Evolutionary conservation across 2,888 invertebrate genomes (phyloP).

Genomic region (Athetis lepigone): DNA sequence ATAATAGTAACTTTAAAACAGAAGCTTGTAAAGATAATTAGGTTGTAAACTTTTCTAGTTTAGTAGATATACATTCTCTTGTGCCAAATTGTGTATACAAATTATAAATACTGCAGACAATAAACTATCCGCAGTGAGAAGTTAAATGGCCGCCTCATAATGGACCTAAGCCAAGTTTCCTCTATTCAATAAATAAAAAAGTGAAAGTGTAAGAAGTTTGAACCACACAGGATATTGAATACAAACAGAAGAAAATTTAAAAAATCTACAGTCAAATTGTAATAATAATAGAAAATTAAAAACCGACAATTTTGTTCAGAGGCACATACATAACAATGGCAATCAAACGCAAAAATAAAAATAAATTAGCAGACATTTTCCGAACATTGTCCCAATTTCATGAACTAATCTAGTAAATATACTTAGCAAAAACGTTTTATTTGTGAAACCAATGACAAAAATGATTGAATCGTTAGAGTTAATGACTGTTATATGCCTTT

Average conservation of each 20-base stretch:
- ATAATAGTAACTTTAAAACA: neutral
- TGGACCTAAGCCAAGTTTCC: conserved; percentile 23
- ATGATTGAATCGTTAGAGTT: conserved; percentile 28
- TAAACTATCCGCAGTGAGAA: conserved; percentile 14
- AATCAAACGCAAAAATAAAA: conserved; percentile 11
- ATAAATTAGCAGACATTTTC: conserved; percentile 6
- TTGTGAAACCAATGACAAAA: conserved; percentile 34
- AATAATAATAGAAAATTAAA: neutral
- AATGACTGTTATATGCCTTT: conserved; percentile 23
- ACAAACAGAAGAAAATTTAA: neutral
- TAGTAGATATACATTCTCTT: neutral
- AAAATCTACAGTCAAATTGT: neutral
- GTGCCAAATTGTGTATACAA: conserved; percentile 16
- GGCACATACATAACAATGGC: neutral
- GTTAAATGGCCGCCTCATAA: neutral
- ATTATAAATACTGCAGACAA: conserved; percentile 10
- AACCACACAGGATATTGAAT: neutral
- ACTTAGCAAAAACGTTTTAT: neutral
- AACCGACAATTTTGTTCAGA: conserved; percentile 1
- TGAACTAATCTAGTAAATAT: conserved; percentile 3
- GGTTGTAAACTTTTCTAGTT: neutral
- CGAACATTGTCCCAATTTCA: neutral
- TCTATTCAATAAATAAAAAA: conserved; percentile 14
- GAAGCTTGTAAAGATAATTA: neutral
- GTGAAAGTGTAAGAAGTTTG: neutral